Evolutionary conservation across 35 echinoderm and acorn worm species (phyloP).

Genomic region (Stichopus chloronotus): DNA sequence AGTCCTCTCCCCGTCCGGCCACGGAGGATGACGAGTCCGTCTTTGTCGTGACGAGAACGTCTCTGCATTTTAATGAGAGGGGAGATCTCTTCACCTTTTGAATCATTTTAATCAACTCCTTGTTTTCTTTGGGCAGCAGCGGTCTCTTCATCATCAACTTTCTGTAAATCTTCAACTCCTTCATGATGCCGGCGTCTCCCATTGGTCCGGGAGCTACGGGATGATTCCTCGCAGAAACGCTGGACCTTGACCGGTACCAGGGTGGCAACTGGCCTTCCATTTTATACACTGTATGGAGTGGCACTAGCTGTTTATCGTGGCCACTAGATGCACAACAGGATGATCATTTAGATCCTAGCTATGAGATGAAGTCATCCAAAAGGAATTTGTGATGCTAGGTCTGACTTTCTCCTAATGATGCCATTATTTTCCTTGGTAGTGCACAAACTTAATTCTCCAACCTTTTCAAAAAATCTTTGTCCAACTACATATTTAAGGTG

Average conservation of each 20-base stretch:
- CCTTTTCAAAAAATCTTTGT: too few relatives aligned
- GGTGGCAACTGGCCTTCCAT: not conserved
- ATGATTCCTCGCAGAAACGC: not conserved
- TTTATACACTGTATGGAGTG: too few relatives aligned
- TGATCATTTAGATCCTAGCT: too few relatives aligned
- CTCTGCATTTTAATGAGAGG: not conserved
- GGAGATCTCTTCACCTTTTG: slow-evolving; percentile 16
- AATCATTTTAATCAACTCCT: not conserved
- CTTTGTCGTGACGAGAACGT: not conserved
- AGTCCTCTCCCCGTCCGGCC: not conserved
- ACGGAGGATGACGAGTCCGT: not conserved
- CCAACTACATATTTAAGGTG: too few relatives aligned
- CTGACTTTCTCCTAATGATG: too few relatives aligned
- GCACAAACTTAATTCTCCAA: too few relatives aligned
- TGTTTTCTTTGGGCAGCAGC: not conserved
- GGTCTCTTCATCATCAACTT: slow-evolving; percentile 4
- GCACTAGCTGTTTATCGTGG: too few relatives aligned
- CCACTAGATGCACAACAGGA: too few relatives aligned
- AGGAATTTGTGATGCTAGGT: too few relatives aligned
- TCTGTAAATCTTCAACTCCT: not conserved
- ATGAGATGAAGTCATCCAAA: too few relatives aligned
- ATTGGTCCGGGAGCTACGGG: not conserved
- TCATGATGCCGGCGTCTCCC: not conserved
- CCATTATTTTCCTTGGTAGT: too few relatives aligned
- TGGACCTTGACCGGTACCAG: not conserved